Evolutionary conservation across 23 tunicate species (phyloP), one percentile per base, ranked within the genome.

Genomic region (Ciona savignyi): DNA sequence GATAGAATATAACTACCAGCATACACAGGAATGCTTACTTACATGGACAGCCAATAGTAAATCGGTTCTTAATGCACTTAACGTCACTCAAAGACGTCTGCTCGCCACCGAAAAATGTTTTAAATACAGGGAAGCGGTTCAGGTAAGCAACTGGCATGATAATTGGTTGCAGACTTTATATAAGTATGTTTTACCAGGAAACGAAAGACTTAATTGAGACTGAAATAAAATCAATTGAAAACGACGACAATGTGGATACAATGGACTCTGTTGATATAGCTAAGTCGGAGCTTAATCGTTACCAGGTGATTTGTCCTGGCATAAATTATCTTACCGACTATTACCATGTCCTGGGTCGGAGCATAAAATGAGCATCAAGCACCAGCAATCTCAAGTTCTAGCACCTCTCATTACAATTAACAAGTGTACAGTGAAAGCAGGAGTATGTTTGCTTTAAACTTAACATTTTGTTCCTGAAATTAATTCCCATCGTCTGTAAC

Each of bases 61-160:
- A 67, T 70, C 87, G 4, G 79, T 88, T 20, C 32, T 88, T 11
- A 88, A 88, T 62, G 81, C 87, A n/a, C 70, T 88, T 24, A 65
- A 70, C 33, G 68, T 73, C 32, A 82, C 87, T 0, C 87, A 88
- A 30, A 71, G 63, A 68, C 79, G 96, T 35, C 62, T 88, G 65
- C 77, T 70, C 23, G 81, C 87, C 11, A 74, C 80, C 0, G 70
- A 68, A 30, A 82, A 56, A n/a, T 88, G 96, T 56, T 33, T 81
- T 33, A 72, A 77, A 35, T 88, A 82, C 73, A 72, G 81, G 51
- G 81, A 70, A 1, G 82, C 76, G 22, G 77, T 81, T n/a, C 78
- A 87, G 79, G 95, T 87, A 62, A 15, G 2, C 15, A n/a, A 42
- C 15, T n/a, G n/a, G n/a, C n/a, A n/a, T n/a, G n/a, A n/a, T n/a